A percentile compares a stretch with the other conserved stretches of the same genome.
Evolutionary conservation across 2,113 vertebrate genomes (phyloP).

Genomic region (Pristiophorus japonicus): DNA sequence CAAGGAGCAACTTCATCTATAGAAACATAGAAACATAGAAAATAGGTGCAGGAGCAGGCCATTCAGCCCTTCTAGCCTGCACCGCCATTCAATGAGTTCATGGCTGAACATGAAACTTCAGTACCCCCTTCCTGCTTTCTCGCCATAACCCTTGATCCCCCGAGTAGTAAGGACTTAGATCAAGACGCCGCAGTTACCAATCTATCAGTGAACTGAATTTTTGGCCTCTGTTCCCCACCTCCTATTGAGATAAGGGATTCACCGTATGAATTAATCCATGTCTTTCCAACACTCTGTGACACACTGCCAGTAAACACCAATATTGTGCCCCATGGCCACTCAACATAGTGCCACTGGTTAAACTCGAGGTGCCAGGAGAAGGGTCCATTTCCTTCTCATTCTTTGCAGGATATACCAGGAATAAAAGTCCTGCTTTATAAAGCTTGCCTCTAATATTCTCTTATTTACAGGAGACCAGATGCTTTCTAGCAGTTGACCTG

Average conservation of each 20-base stretch:
- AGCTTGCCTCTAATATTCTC: neutral
- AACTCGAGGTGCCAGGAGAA: neutral
- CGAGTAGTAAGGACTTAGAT: too few species aligned
- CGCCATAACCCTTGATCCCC: too few species aligned
- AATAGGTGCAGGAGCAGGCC: too few species aligned
- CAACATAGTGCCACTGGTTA: neutral
- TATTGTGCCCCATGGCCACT: neutral
- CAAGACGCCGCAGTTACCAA: neutral
- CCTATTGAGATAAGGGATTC: neutral
- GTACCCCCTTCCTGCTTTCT: too few species aligned
- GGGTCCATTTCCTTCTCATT: neutral
- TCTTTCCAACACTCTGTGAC: neutral
- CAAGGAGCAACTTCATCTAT: neutral
- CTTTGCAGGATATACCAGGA: neutral
- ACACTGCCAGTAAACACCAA: neutral
- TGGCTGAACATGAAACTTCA: too few species aligned
- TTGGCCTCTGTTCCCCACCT: too few species aligned
- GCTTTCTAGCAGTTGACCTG: neutral
- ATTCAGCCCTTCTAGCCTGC: too few species aligned
- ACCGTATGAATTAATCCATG: neutral
- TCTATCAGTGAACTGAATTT: neutral
- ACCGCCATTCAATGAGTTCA: too few species aligned
- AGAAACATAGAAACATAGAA: too few species aligned
- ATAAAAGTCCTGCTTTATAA: neutral
- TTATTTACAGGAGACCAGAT: neutral